A percentile compares a stretch with the other conserved stretches of the same genome.
phyloP scores from a whole-genome alignment of 2,797 vertebrate genomes.

The Pangasius mekongensis region DNA sequence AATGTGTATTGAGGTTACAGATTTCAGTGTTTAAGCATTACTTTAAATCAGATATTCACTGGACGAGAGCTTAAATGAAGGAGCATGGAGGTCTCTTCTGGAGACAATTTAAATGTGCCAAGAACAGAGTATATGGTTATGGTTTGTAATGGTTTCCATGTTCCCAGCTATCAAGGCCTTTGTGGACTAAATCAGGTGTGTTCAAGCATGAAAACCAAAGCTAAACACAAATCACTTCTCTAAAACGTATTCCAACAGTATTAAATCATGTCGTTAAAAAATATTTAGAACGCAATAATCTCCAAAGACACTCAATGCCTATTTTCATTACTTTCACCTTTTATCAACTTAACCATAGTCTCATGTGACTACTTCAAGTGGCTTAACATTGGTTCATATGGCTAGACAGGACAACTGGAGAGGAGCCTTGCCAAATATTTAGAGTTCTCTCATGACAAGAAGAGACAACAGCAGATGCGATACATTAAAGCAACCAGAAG shows the following conservation, averaged over 20 bases:
- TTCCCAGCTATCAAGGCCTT: constrained; percentile 1
- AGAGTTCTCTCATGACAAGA: constrained; percentile 64
- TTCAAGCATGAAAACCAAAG: constrained; percentile 14
- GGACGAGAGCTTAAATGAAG: background rate
- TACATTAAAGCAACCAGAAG: constrained; percentile 69
- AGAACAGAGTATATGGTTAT: background rate
- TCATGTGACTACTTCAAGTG: constrained; percentile 40
- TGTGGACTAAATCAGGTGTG: constrained; percentile 1
- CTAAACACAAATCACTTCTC: background rate
- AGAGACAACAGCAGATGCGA: constrained; percentile 72
- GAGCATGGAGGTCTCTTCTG: background rate
- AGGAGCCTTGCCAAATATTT: constrained; percentile 55
- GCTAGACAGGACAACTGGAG: constrained; percentile 47
- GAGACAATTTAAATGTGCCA: background rate
- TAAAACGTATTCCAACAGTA: background rate
- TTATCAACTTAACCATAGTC: constrained; percentile 38
- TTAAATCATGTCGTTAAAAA: background rate
- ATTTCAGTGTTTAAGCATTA: background rate
- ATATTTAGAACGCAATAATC: background rate
- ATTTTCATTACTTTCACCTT: constrained; percentile 33
- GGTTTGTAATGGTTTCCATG: constrained; percentile 33
- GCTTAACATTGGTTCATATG: constrained; percentile 49
- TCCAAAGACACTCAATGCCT: constrained; percentile 3
- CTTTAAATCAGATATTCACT: background rate
- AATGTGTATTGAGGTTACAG: background rate